Evolutionary conservation across 2,113 vertebrate species (phyloP).

Genomic region (Ceratotherium simum): DNA sequence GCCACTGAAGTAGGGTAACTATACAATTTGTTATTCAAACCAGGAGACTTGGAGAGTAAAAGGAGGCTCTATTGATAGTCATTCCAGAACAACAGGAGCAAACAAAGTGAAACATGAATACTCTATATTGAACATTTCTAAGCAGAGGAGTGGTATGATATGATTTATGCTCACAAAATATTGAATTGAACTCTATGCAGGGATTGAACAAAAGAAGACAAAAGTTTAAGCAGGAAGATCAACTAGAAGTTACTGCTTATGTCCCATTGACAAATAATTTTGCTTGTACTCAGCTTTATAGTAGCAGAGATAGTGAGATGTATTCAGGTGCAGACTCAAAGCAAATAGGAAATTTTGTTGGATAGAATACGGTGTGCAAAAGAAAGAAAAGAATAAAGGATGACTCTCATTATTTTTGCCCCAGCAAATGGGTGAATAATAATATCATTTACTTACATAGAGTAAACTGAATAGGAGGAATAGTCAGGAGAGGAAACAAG

Average conservation of each 20-base stretch:
- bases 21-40: not conserved
- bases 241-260: not conserved
- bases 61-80: not conserved
- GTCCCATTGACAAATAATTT: not conserved
- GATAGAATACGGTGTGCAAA: not conserved
- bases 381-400: not conserved
- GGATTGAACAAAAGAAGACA: not conserved
- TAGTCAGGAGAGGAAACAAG: not conserved
- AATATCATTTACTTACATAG: not conserved
- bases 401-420: not conserved
- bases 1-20: not conserved
- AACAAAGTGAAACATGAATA: slow-evolving; percentile 15
- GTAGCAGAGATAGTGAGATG: not conserved
- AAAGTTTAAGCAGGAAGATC: not conserved
- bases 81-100: not conserved
- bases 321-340: not conserved
- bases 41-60: no score
- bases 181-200: not conserved
- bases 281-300: not conserved
- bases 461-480: not conserved
- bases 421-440: not conserved
- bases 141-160: not conserved
- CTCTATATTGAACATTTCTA: not conserved
- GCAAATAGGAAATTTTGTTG: not conserved
- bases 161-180: not conserved